Base-by-base conservation (phyloP, 1,140 invertebrate genomes). In the Ganaspis sp. region DNA sequence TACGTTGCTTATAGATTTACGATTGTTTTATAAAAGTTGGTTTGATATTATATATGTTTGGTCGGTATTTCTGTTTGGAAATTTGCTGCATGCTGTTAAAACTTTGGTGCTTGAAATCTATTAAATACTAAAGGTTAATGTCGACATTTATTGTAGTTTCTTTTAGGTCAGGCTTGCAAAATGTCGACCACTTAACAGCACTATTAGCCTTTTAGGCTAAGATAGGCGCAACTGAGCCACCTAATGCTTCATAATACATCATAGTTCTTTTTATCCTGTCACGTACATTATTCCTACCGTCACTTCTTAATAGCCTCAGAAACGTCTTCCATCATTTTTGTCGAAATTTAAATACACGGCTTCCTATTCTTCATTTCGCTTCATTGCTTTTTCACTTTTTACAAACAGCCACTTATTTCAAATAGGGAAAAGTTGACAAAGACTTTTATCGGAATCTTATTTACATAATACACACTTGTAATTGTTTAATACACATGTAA, bases 251-350 rank as follows among this genome's bases (percentile, higher is more conserved):
- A 49, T 49, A 15, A 49, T 49, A 49, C 17, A 49, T 49, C 45
- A 49, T 49, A 49, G 45, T 49, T 49, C 45, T 49, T 49, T 49
- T 49, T 49, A 49, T 49, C 45, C 45, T 49, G 45, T 49, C 45
- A 49, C 45, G 45, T 49, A n/a, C 45, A n/a, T 49, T 49, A 49
- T 49, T 49, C 45, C 45, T 49, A 17, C 45, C 45, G 45, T 49
- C 45, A 49, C 45, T 49, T 15, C 5, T 45, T n/a, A 0, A 1
- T n/a, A 49, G 45, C 45, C n/a, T 49, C 4, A 17, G n/a, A 17
- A 49, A 49, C 45, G 45, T 49, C 45, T 49, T 49, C 45, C 45
- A 49, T 49, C 45, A 49, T 49, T 49, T 49, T 49, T 15, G 3
- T 49, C n/a, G 17, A 49, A 49, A 49, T 49, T 49, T 49, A 49